A percentile compares a stretch with the other conserved stretches of the same genome.
These are phyloP conservation scores for Drosophila quasianomalipes DNA, from an alignment of 2,888 invertebrate genomes.

Conservation along the genomic window DNA sequence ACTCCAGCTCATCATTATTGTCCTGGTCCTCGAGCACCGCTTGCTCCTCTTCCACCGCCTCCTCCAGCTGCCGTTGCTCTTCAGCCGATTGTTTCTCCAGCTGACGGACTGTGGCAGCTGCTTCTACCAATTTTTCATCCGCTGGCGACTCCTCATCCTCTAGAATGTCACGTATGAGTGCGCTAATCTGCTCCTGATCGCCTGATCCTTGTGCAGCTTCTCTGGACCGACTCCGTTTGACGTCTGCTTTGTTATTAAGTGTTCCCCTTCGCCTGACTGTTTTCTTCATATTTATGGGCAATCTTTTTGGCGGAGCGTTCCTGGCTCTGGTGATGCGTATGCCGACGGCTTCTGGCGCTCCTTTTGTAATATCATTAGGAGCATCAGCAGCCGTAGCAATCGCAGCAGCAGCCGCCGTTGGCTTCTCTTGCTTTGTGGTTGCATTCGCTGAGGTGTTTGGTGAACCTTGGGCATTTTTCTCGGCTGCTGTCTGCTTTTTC, in stretches of 20 bases:
- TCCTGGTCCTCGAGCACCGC: conserved; percentile 16
- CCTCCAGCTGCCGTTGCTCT: neutral
- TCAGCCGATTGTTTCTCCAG: conserved; percentile 12
- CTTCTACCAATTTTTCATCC: conserved; percentile 25
- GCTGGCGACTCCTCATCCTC: conserved; percentile 43
- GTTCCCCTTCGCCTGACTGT: neutral
- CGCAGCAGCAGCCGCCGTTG: neutral
- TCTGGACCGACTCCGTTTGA: conserved; percentile 8
- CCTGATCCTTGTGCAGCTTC: conserved; percentile 12
- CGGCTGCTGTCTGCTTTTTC: neutral
- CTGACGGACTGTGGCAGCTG: conserved; percentile 29
- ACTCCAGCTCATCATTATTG: conserved; percentile 41
- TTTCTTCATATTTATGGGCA: neutral
- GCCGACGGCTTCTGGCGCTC: neutral
- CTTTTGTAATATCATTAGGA: neutral
- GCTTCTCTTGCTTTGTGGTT: neutral
- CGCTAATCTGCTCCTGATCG: conserved; percentile 59
- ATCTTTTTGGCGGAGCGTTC: neutral
- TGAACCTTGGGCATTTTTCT: neutral
- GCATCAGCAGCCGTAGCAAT: neutral
- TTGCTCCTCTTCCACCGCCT: neutral
- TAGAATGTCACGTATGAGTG: conserved; percentile 59
- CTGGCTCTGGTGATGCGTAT: conserved; percentile 19
- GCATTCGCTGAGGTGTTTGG: conserved; percentile 1
- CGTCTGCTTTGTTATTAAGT: neutral